Conservation (phyloP, 2,888 invertebrate species). For the Chrysotoxum bicinctum region DNA sequence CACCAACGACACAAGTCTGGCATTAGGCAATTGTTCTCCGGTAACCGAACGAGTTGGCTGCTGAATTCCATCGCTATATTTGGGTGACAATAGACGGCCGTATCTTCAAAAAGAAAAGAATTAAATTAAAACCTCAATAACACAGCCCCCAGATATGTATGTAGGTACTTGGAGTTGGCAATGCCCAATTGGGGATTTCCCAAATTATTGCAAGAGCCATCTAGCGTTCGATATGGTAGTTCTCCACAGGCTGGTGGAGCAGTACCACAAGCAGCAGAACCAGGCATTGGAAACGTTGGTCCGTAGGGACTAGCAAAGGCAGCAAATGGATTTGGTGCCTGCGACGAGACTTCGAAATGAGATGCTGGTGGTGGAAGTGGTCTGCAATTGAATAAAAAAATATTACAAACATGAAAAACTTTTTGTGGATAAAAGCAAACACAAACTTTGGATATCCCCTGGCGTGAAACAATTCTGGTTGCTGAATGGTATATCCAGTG, state of each 20-base stretch:
- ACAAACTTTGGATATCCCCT: slow-evolving; percentile 48
- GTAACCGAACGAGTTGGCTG: slow-evolving; percentile 85
- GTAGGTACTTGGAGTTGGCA: slow-evolving; percentile 85
- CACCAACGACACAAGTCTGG: slow-evolving; percentile 87
- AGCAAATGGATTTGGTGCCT: slow-evolving; percentile 76
- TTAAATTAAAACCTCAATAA: slow-evolving; percentile 21
- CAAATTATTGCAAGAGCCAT: slow-evolving; percentile 97
- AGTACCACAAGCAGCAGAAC: slow-evolving; percentile 76
- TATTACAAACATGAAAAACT: background rate
- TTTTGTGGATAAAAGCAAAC: background rate
- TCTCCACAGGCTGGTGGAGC: slow-evolving; percentile 78
- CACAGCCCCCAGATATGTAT: background rate
- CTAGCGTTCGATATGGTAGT: slow-evolving; percentile 87
- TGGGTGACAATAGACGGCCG: slow-evolving; percentile 81
- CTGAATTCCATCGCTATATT: slow-evolving; percentile 82
- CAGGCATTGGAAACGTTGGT: slow-evolving; percentile 75
- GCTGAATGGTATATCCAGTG: slow-evolving; percentile 39
- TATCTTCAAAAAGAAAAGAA: slow-evolving; percentile 76
- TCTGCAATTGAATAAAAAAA: background rate
- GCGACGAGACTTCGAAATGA: slow-evolving; percentile 74
- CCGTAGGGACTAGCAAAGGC: slow-evolving; percentile 74
- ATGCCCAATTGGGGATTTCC: slow-evolving; percentile 91
- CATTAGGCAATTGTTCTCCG: slow-evolving; percentile 86
- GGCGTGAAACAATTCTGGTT: slow-evolving; percentile 26
- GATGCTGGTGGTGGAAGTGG: slow-evolving; percentile 48